Conservation (phyloP, 2,888 invertebrate genomes). For the Nephrotoma guestfalica region DNA sequence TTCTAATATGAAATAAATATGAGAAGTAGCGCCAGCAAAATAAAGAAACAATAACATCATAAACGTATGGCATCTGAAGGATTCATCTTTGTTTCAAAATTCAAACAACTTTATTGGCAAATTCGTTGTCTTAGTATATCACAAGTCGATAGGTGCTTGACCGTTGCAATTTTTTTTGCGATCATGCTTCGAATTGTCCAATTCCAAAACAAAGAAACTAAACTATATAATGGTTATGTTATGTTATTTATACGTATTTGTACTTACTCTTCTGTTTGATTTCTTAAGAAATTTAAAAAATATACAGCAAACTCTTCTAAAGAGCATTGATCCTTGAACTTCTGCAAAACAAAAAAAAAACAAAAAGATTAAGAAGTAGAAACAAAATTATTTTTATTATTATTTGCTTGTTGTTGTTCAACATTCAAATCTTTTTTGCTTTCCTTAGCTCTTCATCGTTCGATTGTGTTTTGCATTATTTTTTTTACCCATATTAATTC, state of each 20-base stretch:
- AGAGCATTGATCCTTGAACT: slow-evolving; percentile 14
- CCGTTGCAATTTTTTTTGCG: background rate
- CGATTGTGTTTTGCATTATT: background rate
- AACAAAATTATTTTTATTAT: background rate
- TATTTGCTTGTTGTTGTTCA: background rate
- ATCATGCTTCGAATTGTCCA: background rate
- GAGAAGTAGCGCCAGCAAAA: too few species aligned
- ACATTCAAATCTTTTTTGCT: background rate
- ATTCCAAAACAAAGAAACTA: background rate
- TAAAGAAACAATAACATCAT: too few species aligned
- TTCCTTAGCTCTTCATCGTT: background rate
- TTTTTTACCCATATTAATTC: too few species aligned
- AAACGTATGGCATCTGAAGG: too few species aligned
- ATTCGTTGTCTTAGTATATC: too few species aligned
- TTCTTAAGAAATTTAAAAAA: slow-evolving; percentile 39
- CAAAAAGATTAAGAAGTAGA: background rate
- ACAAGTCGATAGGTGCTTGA: background rate
- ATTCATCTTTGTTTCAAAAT: too few species aligned
- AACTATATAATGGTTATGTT: background rate
- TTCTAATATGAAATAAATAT: too few species aligned
- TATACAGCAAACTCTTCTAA: slow-evolving; percentile 40
- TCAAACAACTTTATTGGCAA: too few species aligned
- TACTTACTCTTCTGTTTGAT: slow-evolving; percentile 38
- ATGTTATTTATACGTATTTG: slow-evolving; percentile 12
- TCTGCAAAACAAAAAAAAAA: slow-evolving; percentile 4